Base-by-base conservation (phyloP, 2,797 vertebrate species). In the Trematomus bernacchii region DNA sequence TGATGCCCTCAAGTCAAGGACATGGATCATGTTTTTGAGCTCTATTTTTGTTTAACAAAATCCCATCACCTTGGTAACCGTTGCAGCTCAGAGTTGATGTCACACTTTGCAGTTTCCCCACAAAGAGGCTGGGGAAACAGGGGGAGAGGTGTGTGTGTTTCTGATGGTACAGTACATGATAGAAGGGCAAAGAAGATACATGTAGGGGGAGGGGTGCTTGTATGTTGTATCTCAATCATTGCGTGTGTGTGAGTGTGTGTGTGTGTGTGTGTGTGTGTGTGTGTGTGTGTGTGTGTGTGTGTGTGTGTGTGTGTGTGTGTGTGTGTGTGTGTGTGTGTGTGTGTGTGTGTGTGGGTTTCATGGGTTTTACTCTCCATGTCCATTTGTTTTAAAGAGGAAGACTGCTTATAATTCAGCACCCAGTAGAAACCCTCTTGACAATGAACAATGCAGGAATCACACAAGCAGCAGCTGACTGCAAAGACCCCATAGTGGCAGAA, bases 1-100 rank as follows among this genome's bases (percentile, higher is more conserved):
- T 47, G 52, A 83, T 82, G 74, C 71, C 81, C 71, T 73, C 1
- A 42, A 71, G 77, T 84, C 83, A 85, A 90, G 84, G 88, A 76
- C 78, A 58, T 21, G 37, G 13, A 51, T 52, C 14, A 19, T n/a
- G 11, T 16, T 52, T 58, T 73, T 33, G 57, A 21, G n/a, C 58
- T 81, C 27, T 68, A 69, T 81, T 77, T 53, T 71, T 6, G 23
- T 58, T 51, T 53, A 18, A 15, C 53, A 42, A 84, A 86, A 76
- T 42, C 33, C 33, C 47, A 80, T 94, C 93, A 86, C 93, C 93
- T 85, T 93, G 91, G 90, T 81, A 94, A 94, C 92, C 54, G 12
- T 68, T 63, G 58, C 68, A 75, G 80, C 80, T 85, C 68, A 80
- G 82, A 82, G 78, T 77, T 89, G 89, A 92, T 80, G 69, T 76